Evolutionary conservation across 1,140 invertebrate species (phyloP), one percentile per base, ranked within the genome.

Genomic region (Drosophila nebulosa): DNA sequence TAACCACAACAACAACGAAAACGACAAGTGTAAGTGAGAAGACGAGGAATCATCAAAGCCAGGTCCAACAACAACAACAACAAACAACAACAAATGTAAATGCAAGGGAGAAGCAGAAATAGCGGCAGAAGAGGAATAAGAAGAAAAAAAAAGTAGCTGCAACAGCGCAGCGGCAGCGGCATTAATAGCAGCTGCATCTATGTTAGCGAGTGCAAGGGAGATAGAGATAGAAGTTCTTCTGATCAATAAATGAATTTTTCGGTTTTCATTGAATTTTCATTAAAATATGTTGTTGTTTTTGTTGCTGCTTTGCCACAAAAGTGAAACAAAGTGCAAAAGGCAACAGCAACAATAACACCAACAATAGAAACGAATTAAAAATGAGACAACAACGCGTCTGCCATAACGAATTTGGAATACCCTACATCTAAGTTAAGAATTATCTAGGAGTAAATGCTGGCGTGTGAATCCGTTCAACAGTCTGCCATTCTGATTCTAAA

Each of bases 301-400:
- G 3, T 36, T 36, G 35, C 14, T 36, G 10, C 12, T 36, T n/a
- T 36, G 35, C 35, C 12, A 66, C 55, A 86, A 60, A 61, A 85
- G 71, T 69, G 61, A 79, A 66, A 84, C 67, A 89, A 88, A 83
- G 83, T 88, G 83, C 78, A 83, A 88, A 88, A 88, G 83, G 78
- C 83, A 86, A 73, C 71, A 78, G 53, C 60, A 78, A 60, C 52
- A 52, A 64, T 59, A 62, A 63, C 42, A 65, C 77, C 27, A 75
- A n/a, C n/a, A n/a, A n/a, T n/a, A n/a, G n/a, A n/a, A n/a, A 67
- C 27, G 62, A 68, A 61, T 55, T 30, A 69, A 64, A 62, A 53
- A 46, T 52, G 51, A 79, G 77, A 1, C 12, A 14, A 21, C 16
- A 3, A 18, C 18, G 16, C 7, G 7, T 0, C n/a, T 2, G 4